A percentile compares a stretch with the other conserved stretches of the same genome.
Evolutionary conservation across 2,888 invertebrate genomes (phyloP).

Genomic region (Sceliomorpha sp.): DNA sequence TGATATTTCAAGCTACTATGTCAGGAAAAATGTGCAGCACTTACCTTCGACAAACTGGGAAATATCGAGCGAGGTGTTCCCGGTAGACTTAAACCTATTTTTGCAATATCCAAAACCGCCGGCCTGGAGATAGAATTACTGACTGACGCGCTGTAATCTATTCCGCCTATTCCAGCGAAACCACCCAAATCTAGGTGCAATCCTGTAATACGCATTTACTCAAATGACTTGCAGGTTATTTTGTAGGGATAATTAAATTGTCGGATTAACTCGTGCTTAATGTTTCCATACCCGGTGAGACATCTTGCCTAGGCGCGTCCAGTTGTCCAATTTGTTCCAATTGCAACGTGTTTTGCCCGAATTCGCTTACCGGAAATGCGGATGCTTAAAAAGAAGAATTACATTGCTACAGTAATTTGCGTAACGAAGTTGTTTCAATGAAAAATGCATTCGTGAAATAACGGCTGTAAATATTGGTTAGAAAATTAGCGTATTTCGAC

Average conservation of each 20-base stretch:
- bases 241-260: conserved; percentile 54
- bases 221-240: conserved; percentile 50
- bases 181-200: conserved; percentile 68
- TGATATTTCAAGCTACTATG: conserved; percentile 25
- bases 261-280: conserved; percentile 53
- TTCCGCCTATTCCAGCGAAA: conserved; percentile 68
- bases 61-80: conserved; percentile 63
- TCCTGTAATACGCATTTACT: conserved; percentile 59
- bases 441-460: too few relatives aligned
- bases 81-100: conserved; percentile 65
- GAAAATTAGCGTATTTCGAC: too few relatives aligned
- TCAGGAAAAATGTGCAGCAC: conserved; percentile 26
- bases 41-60: conserved; percentile 67
- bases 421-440: too few relatives aligned
- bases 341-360: conserved; percentile 41
- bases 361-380: conserved; percentile 40
- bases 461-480: too few relatives aligned
- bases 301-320: conserved; percentile 34
- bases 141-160: conserved; percentile 67
- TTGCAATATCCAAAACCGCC: conserved; percentile 61
- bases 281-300: conserved; percentile 48
- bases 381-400: conserved; percentile 34
- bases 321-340: conserved; percentile 47
- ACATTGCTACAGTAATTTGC: too few relatives aligned
- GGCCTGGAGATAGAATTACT: conserved; percentile 63